A percentile compares a stretch with the other conserved stretches of the same genome.
Conservation (phyloP, 2,113 vertebrate genomes). For the Capreolus pygargus region DNA sequence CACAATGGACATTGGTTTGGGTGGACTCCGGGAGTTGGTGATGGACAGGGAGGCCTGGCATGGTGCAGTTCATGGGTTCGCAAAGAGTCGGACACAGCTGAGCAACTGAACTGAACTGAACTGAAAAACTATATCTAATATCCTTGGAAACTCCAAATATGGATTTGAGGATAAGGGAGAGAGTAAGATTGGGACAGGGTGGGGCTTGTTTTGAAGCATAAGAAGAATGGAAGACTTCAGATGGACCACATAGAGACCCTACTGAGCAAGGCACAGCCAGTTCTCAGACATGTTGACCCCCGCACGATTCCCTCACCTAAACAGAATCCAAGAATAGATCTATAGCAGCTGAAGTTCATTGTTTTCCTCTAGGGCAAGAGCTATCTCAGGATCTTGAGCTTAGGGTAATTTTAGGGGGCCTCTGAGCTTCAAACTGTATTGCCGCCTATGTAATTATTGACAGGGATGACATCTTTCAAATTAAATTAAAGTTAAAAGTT, state of each 20-base stretch:
- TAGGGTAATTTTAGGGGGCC: neutral
- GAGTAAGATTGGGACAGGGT: neutral
- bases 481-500: neutral
- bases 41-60: too few relatives aligned
- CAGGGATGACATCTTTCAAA: neutral
- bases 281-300: neutral
- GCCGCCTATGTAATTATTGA: neutral
- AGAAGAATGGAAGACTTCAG: constrained; percentile 4
- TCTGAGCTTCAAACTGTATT: neutral
- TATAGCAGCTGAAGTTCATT: neutral
- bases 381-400: neutral
- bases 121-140: neutral
- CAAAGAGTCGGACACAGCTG: too few relatives aligned
- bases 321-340: neutral
- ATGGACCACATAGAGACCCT: neutral
- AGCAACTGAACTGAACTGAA: too few relatives aligned
- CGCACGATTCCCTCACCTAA: neutral
- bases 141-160: neutral
- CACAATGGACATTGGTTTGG: too few relatives aligned
- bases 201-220: neutral
- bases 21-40: too few relatives aligned
- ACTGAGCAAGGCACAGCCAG: neutral
- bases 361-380: neutral
- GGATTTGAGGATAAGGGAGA: neutral
- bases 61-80: too few relatives aligned